A percentile compares a stretch with the other conserved stretches of the same genome.
Evolutionary conservation across 2,113 vertebrate genomes (phyloP).

Genomic region (Microcebus jonahi): DNA sequence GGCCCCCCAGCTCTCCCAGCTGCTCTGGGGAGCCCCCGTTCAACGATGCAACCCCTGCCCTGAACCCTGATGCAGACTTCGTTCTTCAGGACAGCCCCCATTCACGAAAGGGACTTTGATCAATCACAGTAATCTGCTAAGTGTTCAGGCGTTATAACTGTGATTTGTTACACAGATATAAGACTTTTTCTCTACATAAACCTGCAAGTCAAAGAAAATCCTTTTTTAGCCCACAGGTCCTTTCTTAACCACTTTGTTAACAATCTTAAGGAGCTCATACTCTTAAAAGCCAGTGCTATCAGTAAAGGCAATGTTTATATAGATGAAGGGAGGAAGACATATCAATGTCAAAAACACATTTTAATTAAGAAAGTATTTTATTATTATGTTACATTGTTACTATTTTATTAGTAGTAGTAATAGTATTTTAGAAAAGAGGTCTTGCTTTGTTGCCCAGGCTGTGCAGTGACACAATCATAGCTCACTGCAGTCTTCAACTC

Average conservation of each 20-base stretch:
- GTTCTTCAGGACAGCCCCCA: neutral
- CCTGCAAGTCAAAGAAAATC: conserved; percentile 12
- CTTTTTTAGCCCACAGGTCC: neutral
- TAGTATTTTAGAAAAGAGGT: too few relatives aligned
- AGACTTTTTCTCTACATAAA: neutral
- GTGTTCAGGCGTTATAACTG: neutral
- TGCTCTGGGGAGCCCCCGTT: neutral
- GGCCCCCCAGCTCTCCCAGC: neutral
- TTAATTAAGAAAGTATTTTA: conserved; percentile 25
- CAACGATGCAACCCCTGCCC: too few relatives aligned
- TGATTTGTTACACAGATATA: neutral
- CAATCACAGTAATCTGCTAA: neutral
- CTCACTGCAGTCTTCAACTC: too few relatives aligned
- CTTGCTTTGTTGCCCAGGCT: too few relatives aligned
- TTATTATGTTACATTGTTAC: too few relatives aligned
- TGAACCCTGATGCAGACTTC: too few relatives aligned
- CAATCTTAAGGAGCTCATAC: neutral
- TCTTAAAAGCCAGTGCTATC: neutral
- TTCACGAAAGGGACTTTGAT: neutral
- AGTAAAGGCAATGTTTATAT: neutral
- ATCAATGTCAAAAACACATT: neutral
- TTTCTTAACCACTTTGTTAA: neutral
- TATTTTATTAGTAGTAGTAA: too few relatives aligned
- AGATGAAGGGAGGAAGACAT: neutral
- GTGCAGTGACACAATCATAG: too few relatives aligned